A percentile compares a stretch with the other conserved stretches of the same genome.
These are phyloP conservation scores for Sycophaga agraensis DNA, from an alignment of 1,140 invertebrate species.

Conservation along the genomic window DNA sequence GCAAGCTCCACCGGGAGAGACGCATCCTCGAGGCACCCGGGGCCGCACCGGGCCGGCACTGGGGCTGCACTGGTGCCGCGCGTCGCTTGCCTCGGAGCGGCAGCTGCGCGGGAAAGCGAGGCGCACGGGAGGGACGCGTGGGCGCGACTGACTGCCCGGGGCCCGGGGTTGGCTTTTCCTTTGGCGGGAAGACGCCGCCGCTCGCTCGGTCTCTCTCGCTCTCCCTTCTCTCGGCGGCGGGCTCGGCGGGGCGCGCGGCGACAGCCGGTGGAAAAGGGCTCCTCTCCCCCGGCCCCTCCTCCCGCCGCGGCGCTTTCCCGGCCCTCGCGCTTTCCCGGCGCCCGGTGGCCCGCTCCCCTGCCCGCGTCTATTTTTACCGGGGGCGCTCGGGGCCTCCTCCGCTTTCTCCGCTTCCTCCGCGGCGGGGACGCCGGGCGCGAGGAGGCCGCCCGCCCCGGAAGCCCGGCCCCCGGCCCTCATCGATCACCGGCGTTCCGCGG, in stretches of 20 bases:
- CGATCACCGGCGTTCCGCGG: too few species aligned
- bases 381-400: too few species aligned
- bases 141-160: conserved; percentile 41
- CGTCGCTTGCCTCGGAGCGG: too few species aligned
- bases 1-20: too few species aligned
- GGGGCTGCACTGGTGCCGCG: too few species aligned
- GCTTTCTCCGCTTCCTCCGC: too few species aligned
- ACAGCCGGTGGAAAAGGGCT: conserved; percentile 21
- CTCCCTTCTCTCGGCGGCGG: background rate
- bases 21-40: too few species aligned
- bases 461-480: too few species aligned
- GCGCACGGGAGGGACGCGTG: conserved; percentile 32
- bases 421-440: too few species aligned
- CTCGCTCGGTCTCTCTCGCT: conserved; percentile 13
- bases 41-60: too few species aligned
- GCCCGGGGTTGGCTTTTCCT: conserved; percentile 32
- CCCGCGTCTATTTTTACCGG: too few species aligned
- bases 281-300: conserved; percentile 6
- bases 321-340: conserved; percentile 11
- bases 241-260: background rate
- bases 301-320: background rate
- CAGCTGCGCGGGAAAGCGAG: conserved; percentile 10
- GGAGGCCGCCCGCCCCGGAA: too few species aligned
- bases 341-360: background rate
- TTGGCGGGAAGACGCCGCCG: conserved; percentile 28